phyloP scores from a whole-genome alignment of 2,888 invertebrate species.

The Slavum lentiscoides region DNA sequence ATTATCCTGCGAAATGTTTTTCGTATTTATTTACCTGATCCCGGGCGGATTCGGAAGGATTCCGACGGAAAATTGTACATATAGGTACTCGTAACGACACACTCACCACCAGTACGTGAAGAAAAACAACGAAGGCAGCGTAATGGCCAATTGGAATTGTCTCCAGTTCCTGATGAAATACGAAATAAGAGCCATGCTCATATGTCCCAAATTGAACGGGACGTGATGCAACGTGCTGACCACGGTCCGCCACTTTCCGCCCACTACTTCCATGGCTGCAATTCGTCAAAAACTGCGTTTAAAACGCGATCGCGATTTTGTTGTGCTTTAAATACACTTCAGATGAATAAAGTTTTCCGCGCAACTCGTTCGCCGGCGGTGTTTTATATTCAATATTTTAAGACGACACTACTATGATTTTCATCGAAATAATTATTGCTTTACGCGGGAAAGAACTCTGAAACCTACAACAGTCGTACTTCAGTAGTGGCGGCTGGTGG shows the following conservation, averaged over 20 bases:
- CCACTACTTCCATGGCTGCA: constrained; percentile 67
- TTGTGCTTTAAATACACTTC: too few relatives aligned
- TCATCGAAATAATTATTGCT: too few relatives aligned
- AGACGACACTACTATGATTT: too few relatives aligned
- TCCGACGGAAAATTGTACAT: background rate
- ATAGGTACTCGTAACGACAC: background rate
- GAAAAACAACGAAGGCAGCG: constrained; percentile 67
- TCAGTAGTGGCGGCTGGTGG: too few relatives aligned
- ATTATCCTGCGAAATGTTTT: constrained; percentile 62
- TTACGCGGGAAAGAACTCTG: too few relatives aligned
- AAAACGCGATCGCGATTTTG: background rate
- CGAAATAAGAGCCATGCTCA: constrained; percentile 67
- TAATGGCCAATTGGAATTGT: constrained; percentile 70
- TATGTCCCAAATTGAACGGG: constrained; percentile 73
- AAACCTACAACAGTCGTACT: too few relatives aligned
- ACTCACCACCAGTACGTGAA: constrained; percentile 60
- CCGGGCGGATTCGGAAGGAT: too few relatives aligned
- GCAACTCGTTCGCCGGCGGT: too few relatives aligned
- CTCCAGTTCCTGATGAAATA: constrained; percentile 72
- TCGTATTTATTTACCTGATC: background rate
- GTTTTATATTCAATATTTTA: too few relatives aligned
- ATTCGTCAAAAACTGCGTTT: background rate
- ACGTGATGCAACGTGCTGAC: constrained; percentile 71
- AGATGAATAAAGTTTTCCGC: too few relatives aligned
- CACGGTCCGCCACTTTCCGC: constrained; percentile 65